Percentiles rank a stretch among this genome's conserved stretches.
These are phyloP conservation scores for Axea sp. DNA, from an alignment of 2,888 invertebrate species.

Conservation along the genomic window DNA sequence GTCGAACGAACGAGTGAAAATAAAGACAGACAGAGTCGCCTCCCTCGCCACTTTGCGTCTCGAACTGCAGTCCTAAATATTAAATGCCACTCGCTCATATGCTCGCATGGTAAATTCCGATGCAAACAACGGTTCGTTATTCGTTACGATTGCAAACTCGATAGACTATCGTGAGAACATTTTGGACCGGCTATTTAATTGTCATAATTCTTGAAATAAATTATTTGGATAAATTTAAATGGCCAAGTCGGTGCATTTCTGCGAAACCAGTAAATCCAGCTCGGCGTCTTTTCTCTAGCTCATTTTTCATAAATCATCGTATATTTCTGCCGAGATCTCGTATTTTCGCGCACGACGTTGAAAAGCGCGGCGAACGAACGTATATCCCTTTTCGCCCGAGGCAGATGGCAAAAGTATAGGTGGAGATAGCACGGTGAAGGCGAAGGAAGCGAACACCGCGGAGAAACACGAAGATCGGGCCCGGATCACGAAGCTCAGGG, in stretches of 20 bases:
- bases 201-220: constrained; percentile 33
- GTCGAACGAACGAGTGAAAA: constrained; percentile 15
- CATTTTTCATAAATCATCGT: constrained; percentile 58
- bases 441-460: constrained; percentile 39
- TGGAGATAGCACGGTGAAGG: constrained; percentile 46
- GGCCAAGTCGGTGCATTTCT: constrained; percentile 9
- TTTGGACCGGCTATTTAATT: constrained; percentile 19
- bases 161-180: constrained; percentile 41
- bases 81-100: too few relatives aligned
- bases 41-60: background rate
- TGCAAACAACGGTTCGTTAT: too few relatives aligned
- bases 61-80: too few relatives aligned
- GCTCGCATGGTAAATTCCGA: too few relatives aligned
- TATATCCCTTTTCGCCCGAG: constrained; percentile 51
- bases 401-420: constrained; percentile 62
- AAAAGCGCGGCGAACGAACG: constrained; percentile 40
- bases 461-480: constrained; percentile 60
- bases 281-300: constrained; percentile 14
- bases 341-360: constrained; percentile 55
- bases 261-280: constrained; percentile 34
- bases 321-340: constrained; percentile 48
- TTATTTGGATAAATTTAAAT: constrained; percentile 17
- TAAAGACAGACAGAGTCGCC: background rate
- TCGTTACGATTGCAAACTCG: constrained; percentile 32
- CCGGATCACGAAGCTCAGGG: constrained; percentile 73